These are phyloP conservation scores for Netelia virgata DNA, from an alignment of 2,888 invertebrate genomes.

Conservation along the genomic window DNA sequence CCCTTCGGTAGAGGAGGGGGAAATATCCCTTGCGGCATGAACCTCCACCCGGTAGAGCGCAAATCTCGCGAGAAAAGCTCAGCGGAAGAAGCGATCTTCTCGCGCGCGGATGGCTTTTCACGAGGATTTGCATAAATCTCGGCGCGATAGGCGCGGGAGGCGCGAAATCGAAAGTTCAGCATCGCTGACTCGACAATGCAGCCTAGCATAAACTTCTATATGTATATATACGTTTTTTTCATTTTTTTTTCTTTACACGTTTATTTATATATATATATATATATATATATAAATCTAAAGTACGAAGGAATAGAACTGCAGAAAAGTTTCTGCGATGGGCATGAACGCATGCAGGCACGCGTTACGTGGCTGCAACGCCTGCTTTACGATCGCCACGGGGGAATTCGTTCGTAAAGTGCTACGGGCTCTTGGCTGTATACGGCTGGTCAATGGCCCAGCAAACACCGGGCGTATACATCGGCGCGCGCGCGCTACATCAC, in stretches of 20 bases:
- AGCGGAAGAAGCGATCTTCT: neutral
- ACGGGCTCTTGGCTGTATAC: slow-evolving; percentile 30
- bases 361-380: slow-evolving; percentile 54
- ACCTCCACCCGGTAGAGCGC: neutral
- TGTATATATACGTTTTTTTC: slow-evolving; percentile 11
- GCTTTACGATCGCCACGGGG: slow-evolving; percentile 66
- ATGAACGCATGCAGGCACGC: slow-evolving; percentile 50
- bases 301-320: slow-evolving; percentile 18
- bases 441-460: slow-evolving; percentile 46
- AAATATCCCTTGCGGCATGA: neutral
- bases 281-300: neutral
- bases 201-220: slow-evolving; percentile 5
- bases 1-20: neutral
- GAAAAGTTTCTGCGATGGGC: slow-evolving; percentile 55
- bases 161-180: slow-evolving; percentile 82
- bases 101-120: neutral
- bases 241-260: neutral
- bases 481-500: slow-evolving; percentile 6
- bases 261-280: neutral
- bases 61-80: neutral
- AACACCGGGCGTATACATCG: neutral
- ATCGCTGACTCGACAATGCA: slow-evolving; percentile 63
- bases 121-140: slow-evolving; percentile 81
- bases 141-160: slow-evolving; percentile 75
- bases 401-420: slow-evolving; percentile 61